Evolutionary conservation across 2,797 vertebrate species (phyloP).

Genomic region (Merluccius polli): DNA sequence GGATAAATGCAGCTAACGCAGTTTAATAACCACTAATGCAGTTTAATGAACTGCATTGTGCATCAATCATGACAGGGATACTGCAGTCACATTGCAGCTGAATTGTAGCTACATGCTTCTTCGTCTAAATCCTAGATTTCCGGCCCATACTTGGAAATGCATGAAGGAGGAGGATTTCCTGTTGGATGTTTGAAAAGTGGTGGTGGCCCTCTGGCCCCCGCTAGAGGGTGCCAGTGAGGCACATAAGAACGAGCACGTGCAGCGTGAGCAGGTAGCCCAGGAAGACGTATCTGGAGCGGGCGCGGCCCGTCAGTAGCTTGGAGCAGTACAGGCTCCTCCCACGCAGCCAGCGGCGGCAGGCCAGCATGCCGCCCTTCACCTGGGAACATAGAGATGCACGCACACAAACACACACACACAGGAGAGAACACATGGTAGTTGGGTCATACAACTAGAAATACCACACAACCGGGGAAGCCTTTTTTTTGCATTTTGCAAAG

Average conservation of each 20-base stretch:
- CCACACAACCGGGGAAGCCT: too few species aligned
- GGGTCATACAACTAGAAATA: too few species aligned
- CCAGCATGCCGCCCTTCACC: constrained; percentile 78
- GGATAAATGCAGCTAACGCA: too few species aligned
- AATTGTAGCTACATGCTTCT: not conserved
- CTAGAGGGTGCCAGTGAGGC: constrained; percentile 80
- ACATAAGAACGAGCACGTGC: constrained; percentile 79
- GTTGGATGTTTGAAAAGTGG: not conserved
- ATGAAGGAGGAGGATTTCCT: not conserved
- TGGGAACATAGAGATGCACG: constrained; percentile 37
- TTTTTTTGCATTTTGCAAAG: too few species aligned
- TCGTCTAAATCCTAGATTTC: not conserved
- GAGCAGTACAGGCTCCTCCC: constrained; percentile 86
- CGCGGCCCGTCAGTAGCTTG: constrained; percentile 78
- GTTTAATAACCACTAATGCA: too few species aligned
- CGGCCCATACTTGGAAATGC: not conserved
- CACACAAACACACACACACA: not conserved
- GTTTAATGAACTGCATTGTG: too few species aligned
- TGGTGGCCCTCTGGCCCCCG: not conserved
- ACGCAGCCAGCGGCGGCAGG: constrained; percentile 78
- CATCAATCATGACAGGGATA: too few species aligned
- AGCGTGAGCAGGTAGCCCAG: constrained; percentile 78
- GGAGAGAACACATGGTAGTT: not conserved
- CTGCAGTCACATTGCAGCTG: too few species aligned
- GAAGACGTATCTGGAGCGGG: constrained; percentile 83